A percentile compares a stretch with the other conserved stretches of the same genome.
Evolutionary conservation across 2,113 vertebrate species (phyloP).

Genomic region (Aleadryas rufinucha): DNA sequence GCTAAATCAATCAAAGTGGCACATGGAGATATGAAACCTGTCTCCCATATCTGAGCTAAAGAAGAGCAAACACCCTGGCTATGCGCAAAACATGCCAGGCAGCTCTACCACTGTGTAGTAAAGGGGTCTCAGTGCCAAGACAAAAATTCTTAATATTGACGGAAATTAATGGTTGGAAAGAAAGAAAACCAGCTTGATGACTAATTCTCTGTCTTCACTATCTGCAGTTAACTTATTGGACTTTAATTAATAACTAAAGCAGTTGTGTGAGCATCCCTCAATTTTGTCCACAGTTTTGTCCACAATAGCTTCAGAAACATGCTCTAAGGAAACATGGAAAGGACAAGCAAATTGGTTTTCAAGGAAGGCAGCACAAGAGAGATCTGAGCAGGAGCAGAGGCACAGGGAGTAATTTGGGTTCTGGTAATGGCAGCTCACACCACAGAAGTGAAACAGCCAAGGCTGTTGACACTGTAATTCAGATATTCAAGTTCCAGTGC

Average conservation of each 20-base stretch:
- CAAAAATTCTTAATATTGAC: background rate
- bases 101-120: background rate
- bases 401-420: background rate
- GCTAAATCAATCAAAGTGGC: background rate
- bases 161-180: background rate
- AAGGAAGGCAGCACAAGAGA: background rate
- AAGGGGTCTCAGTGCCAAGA: background rate
- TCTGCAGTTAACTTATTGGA: background rate
- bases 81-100: background rate
- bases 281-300: background rate
- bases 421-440: background rate
- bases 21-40: background rate
- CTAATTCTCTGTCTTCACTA: background rate
- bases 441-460: background rate
- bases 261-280: background rate
- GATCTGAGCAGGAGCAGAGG: slow-evolving; percentile 12
- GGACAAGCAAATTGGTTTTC: background rate
- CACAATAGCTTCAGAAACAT: background rate
- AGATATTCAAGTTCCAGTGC: background rate
- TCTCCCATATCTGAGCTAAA: background rate
- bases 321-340: background rate
- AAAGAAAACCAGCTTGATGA: background rate
- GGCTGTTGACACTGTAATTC: background rate
- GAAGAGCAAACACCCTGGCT: background rate
- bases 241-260: background rate